Evolutionary conservation across 2,888 invertebrate species (phyloP).

Genomic region (Heliconius ismenius): DNA sequence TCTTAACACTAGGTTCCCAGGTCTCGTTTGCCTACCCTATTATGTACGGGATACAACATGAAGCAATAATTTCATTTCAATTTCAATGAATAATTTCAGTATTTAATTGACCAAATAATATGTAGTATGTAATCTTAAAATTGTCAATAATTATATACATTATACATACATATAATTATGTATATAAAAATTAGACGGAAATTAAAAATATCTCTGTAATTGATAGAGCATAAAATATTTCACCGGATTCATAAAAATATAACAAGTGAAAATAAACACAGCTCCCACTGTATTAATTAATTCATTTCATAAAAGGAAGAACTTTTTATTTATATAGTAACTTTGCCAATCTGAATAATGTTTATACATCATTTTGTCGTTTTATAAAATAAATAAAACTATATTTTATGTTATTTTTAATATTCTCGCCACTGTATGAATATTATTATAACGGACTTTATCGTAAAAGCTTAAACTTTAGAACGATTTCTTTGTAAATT

Average conservation of each 20-base stretch:
- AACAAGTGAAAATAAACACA: constrained; percentile 9
- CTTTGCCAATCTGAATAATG: constrained; percentile 12
- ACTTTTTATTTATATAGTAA: constrained; percentile 20
- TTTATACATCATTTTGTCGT: constrained; percentile 2
- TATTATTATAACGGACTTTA: neutral
- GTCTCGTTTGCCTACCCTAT: neutral
- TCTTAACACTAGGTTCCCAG: too few relatives aligned
- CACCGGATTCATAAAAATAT: neutral
- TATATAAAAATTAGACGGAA: neutral
- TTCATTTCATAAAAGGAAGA: constrained; percentile 12
- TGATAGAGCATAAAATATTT: neutral
- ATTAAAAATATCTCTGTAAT: neutral
- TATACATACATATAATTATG: neutral
- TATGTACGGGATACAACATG: neutral
- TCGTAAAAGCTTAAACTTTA: too few relatives aligned
- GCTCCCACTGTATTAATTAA: constrained; percentile 1
- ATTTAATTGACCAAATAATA: too few relatives aligned
- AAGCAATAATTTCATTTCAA: too few relatives aligned
- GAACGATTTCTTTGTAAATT: too few relatives aligned
- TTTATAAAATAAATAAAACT: neutral
- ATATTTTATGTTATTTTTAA: neutral
- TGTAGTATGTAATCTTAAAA: neutral
- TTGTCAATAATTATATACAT: neutral
- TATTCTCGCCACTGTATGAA: neutral
- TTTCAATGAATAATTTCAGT: too few relatives aligned